These are phyloP conservation scores for Sinohyriopsis cumingii DNA, from an alignment of 2,888 invertebrate species.

Conservation along the genomic window DNA sequence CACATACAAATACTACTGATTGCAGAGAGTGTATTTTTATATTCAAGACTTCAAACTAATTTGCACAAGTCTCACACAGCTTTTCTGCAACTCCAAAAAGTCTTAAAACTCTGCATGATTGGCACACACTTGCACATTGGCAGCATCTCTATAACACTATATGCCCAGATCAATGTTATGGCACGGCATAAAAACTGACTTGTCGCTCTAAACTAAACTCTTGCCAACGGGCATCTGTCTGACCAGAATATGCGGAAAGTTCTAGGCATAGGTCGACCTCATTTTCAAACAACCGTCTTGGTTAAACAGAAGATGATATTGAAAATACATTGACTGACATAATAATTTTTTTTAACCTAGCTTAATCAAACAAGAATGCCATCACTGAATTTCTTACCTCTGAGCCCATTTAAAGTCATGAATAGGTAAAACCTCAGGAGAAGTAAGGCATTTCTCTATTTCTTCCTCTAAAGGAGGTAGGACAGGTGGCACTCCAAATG, in stretches of 20 bases:
- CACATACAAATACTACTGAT: too few relatives aligned
- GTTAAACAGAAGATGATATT: neutral
- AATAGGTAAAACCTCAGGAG: constrained; percentile 82
- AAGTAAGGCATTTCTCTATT: constrained; percentile 79
- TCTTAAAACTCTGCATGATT: too few relatives aligned
- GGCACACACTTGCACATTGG: too few relatives aligned
- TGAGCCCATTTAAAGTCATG: constrained; percentile 82
- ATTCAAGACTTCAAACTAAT: too few relatives aligned
- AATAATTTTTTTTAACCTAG: neutral
- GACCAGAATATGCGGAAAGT: neutral
- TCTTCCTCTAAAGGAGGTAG: constrained; percentile 79
- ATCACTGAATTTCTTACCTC: constrained; percentile 72
- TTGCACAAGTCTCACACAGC: too few relatives aligned
- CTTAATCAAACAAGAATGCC: neutral
- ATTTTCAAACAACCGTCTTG: neutral
- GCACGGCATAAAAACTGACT: too few relatives aligned
- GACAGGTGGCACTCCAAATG: constrained; percentile 78
- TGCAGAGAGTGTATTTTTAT: too few relatives aligned
- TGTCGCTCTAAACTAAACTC: too few relatives aligned
- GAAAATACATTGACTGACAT: neutral
- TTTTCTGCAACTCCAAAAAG: too few relatives aligned
- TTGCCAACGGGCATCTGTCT: neutral
- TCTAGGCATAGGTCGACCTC: neutral
- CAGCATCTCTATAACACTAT: too few relatives aligned
- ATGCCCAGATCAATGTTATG: too few relatives aligned